Percentiles rank a stretch among this genome's conserved stretches.
phyloP scores from a whole-genome alignment of 2,888 invertebrate genomes.

The Ornithoptera priamus region DNA sequence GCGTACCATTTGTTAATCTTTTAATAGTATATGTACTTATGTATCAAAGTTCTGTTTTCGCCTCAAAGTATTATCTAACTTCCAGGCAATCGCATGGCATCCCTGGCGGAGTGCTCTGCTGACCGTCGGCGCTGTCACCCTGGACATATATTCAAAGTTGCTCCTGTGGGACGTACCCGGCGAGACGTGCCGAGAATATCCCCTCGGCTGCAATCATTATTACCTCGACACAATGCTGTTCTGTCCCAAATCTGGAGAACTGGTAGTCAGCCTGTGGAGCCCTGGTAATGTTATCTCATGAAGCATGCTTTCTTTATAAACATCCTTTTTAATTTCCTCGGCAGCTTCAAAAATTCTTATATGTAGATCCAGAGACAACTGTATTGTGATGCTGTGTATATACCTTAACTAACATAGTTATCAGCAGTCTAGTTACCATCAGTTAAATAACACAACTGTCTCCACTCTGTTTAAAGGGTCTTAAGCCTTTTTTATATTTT shows the following conservation, averaged over 20 bases:
- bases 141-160: conserved; percentile 43
- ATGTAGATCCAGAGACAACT: no score
- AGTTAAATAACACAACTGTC: no score
- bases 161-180: conserved; percentile 60
- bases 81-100: conserved; percentile 67
- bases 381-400: no score
- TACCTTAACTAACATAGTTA: no score
- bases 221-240: conserved; percentile 68
- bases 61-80: background rate
- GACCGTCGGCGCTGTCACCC: conserved; percentile 51
- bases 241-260: conserved; percentile 66
- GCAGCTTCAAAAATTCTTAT: background rate
- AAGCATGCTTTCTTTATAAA: no score
- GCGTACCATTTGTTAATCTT: no score
- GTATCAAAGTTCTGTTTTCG: no score
- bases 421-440: no score
- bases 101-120: conserved; percentile 71
- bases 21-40: no score
- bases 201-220: conserved; percentile 42
- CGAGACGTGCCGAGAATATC: conserved; percentile 37
- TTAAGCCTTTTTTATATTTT: no score
- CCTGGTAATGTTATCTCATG: conserved; percentile 38
- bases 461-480: no score
- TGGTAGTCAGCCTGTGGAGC: conserved; percentile 68
- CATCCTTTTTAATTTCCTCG: background rate